Evolutionary conservation across 2,888 invertebrate genomes (phyloP).

Genomic region (Tribolium freemani): DNA sequence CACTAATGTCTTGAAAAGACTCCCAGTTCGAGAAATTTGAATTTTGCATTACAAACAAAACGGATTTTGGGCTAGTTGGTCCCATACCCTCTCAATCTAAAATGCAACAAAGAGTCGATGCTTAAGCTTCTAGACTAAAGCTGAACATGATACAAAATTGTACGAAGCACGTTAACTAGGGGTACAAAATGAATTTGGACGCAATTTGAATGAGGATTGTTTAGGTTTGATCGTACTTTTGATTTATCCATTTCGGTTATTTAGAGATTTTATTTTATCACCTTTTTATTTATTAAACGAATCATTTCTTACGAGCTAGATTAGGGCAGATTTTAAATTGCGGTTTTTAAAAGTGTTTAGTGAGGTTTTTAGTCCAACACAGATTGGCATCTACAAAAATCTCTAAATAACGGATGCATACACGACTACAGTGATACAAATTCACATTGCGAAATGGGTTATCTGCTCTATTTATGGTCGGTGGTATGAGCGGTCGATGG

Average conservation of each 20-base stretch:
- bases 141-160: constrained; percentile 34
- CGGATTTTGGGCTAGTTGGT: constrained; percentile 53
- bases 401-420: constrained; percentile 45
- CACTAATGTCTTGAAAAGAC: constrained; percentile 20
- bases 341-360: not conserved
- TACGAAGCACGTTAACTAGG: constrained; percentile 28
- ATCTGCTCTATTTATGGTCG: constrained; percentile 46
- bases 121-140: constrained; percentile 26
- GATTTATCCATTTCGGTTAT: constrained; percentile 33
- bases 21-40: not conserved
- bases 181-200: constrained; percentile 40
- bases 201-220: constrained; percentile 42
- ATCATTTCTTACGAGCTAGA: not conserved
- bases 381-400: constrained; percentile 39
- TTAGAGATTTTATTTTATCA: constrained; percentile 38
- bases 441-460: constrained; percentile 12
- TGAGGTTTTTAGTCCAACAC: not conserved
- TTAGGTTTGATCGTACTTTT: constrained; percentile 31
- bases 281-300: not conserved
- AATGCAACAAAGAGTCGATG: constrained; percentile 35
- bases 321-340: not conserved
- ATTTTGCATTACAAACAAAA: constrained; percentile 17
- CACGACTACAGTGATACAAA: constrained; percentile 36
- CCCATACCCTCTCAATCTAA: constrained; percentile 50
- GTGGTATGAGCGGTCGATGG: constrained; percentile 61